Evolutionary conservation across 2,797 vertebrate species (phyloP).

Genomic region (Acipenser oxyrinchus): DNA sequence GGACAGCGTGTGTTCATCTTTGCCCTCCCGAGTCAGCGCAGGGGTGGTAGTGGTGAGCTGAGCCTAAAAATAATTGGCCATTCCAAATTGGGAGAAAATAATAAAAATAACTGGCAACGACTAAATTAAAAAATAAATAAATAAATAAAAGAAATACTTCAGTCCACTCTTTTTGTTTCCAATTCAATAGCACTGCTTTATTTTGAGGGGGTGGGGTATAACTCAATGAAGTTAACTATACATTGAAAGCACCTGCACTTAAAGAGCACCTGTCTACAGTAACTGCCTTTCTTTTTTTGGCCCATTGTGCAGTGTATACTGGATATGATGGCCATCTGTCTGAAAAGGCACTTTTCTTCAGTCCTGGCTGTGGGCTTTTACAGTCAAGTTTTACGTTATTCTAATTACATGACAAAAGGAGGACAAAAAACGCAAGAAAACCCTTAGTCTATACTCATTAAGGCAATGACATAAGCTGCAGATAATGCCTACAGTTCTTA

Average conservation of each 20-base stretch:
- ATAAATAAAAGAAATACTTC: too few relatives aligned
- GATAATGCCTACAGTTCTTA: conserved; percentile 43
- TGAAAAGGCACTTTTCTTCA: background rate
- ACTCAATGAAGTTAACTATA: background rate
- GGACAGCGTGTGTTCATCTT: too few relatives aligned
- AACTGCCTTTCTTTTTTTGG: background rate
- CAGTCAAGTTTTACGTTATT: background rate
- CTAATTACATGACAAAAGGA: conserved; percentile 11
- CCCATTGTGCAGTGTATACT: background rate
- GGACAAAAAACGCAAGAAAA: conserved; percentile 36
- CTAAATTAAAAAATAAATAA: too few relatives aligned
- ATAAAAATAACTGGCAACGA: too few relatives aligned
- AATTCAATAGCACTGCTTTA: too few relatives aligned
- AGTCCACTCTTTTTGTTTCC: too few relatives aligned
- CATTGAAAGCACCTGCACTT: conserved; percentile 6
- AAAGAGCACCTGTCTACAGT: background rate
- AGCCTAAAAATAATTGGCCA: too few relatives aligned
- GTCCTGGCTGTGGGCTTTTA: background rate
- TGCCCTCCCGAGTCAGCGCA: too few relatives aligned
- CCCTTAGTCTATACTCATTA: conserved; percentile 52
- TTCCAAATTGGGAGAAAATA: too few relatives aligned
- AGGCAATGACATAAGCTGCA: conserved; percentile 63
- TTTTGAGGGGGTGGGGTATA: too few relatives aligned
- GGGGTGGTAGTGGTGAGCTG: too few relatives aligned
- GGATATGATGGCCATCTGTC: background rate